Evolutionary conservation across 30 jellyfish, hydroid and myxozoan species (phyloP).

Genomic region (Aurelia aurita complex sp. Pacific): DNA sequence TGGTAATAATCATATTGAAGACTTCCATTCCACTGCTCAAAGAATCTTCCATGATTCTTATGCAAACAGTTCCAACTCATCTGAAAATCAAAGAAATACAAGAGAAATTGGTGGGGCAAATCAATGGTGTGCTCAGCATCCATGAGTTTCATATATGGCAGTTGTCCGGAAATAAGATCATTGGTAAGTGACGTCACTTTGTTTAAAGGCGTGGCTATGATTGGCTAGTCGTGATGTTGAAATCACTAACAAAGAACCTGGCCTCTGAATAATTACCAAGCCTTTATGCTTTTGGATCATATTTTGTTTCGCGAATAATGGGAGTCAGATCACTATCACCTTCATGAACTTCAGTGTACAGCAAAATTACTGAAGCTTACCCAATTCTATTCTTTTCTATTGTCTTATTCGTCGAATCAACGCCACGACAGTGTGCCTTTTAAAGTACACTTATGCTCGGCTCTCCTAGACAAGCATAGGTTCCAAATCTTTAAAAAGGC

Average conservation of each 20-base stretch:
- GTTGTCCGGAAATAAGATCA: conserved; percentile 91
- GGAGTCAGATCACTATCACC: neutral
- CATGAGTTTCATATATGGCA: conserved; percentile 98
- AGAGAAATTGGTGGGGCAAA: conserved; percentile 85
- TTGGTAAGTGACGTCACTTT: conserved; percentile 43
- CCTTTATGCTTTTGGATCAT: too few species aligned
- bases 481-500: too few species aligned
- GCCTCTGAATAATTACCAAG: too few species aligned
- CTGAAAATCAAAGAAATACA: conserved; percentile 91
- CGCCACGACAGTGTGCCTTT: too few species aligned
- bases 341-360: too few species aligned
- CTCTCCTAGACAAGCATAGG: too few species aligned
- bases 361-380: too few species aligned
- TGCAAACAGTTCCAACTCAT: conserved; percentile 99
- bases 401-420: too few species aligned
- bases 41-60: conserved; percentile 84
- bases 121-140: conserved; percentile 84
- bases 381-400: too few species aligned
- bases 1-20: conserved; percentile 82
- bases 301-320: neutral
- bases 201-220: neutral
- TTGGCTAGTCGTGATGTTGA: too few species aligned
- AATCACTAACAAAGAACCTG: neutral
- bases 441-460: too few species aligned
- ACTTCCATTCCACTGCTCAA: conserved; percentile 90